Evolutionary conservation across 2,797 vertebrate species (phyloP), one percentile per base, ranked within the genome.

Genomic region (Margarornis squamiger): DNA sequence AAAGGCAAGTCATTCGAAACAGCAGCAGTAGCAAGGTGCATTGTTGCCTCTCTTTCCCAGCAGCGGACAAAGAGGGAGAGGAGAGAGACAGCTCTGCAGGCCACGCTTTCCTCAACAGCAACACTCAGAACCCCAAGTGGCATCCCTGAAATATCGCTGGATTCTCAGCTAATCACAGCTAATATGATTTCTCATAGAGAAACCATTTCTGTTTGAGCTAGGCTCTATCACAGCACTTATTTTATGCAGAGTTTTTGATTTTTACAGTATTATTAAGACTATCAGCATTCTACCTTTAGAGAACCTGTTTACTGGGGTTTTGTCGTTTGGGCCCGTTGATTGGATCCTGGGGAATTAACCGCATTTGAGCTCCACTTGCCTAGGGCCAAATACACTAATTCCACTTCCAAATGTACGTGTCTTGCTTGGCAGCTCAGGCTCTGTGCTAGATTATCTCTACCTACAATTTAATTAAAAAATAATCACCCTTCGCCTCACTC

Each of bases 381-480:
- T 89, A 57, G 39, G 89, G 96, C 92, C 94, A 96, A 66, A 95
- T 38, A 91, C 79, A 71, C 57, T 86, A 81, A 96, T 94, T 95
- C 91, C 76, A 78, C 76, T 94, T 97, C 84, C 85, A 88, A 90
- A 91, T 27, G 22, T 15, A 49, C 7, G 24, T 77, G 92, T 92
- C 94, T 43, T 61, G 88, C 87, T 96, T 91, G 91, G 93, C 95
- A 92, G 94, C 89, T 74, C 88, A 93, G 80, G 68, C 55, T 90
- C 59, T 30, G 30, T 5, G 1, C 68, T 51, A 80, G 26, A 77
- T 89, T 74, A 94, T 88, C 80, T 80, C 83, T 81, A 77, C 68
- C 86, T 75, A 80, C 59, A 90, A 57, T 95, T 94, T 96, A 91
- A 96, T 96, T 95, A 87, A 93, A 95, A 97, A 93, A 48, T 75